Evolutionary conservation across 2,888 invertebrate genomes (phyloP).

Genomic region (Archips xylosteana): DNA sequence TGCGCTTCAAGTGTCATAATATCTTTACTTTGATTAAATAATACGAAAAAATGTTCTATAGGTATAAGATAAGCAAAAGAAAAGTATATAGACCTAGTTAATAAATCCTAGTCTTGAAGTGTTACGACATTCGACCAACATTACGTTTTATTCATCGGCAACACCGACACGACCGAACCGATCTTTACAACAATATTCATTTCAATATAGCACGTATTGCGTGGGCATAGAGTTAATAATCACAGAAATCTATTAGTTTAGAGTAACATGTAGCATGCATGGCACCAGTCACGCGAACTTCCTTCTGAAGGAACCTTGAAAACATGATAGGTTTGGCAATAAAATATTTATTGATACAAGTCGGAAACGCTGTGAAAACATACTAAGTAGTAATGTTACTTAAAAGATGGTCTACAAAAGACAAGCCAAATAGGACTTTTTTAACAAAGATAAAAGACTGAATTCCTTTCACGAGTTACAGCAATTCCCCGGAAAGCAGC

Average conservation of each 20-base stretch:
- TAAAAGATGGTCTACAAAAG: neutral
- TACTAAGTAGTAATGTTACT: neutral
- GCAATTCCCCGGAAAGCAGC: neutral
- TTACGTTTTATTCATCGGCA: conserved; percentile 25
- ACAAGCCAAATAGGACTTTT: neutral
- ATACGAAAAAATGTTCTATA: neutral
- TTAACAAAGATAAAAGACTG: neutral
- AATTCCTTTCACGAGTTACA: neutral
- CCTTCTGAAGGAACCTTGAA: conserved; percentile 32
- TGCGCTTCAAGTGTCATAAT: neutral
- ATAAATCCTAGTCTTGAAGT: conserved; percentile 5
- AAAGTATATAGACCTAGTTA: conserved; percentile 12
- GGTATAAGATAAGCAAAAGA: neutral
- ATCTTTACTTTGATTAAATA: neutral
- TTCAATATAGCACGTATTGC: neutral
- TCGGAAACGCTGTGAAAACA: neutral
- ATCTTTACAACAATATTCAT: conserved; percentile 10
- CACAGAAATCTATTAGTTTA: neutral
- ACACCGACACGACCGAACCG: neutral
- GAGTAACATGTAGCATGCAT: conserved; percentile 22
- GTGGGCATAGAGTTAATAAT: conserved; percentile 11
- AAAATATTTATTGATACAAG: conserved; percentile 29
- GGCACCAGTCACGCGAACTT: conserved; percentile 28
- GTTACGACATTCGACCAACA: conserved; percentile 7
- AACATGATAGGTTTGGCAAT: conserved; percentile 21